Percentiles rank a stretch among this genome's conserved stretches.
Conservation (phyloP, 2,888 invertebrate genomes). For the Iselma pallidipennis region DNA sequence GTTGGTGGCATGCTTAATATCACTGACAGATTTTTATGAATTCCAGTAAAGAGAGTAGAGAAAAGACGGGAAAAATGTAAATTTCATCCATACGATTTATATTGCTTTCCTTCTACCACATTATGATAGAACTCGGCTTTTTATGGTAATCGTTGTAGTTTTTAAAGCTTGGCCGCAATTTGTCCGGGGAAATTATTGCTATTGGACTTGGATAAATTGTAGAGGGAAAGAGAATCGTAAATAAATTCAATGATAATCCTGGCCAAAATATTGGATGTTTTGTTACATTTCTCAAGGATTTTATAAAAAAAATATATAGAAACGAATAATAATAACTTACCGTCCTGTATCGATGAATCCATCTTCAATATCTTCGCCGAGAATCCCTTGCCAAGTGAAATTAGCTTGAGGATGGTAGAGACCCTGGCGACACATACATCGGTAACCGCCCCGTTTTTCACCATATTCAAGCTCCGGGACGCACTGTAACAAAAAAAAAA, state of each 20-base stretch:
- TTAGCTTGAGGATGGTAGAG: conserved; percentile 62
- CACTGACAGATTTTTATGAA: conserved; percentile 12
- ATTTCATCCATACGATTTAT: conserved; percentile 8
- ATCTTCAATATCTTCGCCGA: conserved; percentile 59
- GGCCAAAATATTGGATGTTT: neutral
- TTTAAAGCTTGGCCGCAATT: neutral
- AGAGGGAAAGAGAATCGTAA: neutral
- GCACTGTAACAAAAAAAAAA: conserved; percentile 56
- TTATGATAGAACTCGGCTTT: neutral
- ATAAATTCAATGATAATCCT: neutral
- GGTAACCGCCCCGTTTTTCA: conserved; percentile 60
- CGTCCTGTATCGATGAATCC: conserved; percentile 47
- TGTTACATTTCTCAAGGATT: neutral
- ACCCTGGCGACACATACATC: conserved; percentile 66
- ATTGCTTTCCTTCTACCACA: neutral
- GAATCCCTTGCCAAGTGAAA: conserved; percentile 58
- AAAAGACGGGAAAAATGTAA: conserved; percentile 12
- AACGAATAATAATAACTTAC: conserved; percentile 40
- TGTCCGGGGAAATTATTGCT: neutral
- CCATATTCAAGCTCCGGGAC: conserved; percentile 52
- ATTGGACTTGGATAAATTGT: neutral
- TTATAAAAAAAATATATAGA: conserved; percentile 2
- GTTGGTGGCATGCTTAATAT: neutral
- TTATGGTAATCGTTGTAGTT: conserved; percentile 12
- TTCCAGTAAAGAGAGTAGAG: neutral